Evolutionary conservation across 2,888 invertebrate species (phyloP).

Genomic region (Chrysomela aeneicollis): DNA sequence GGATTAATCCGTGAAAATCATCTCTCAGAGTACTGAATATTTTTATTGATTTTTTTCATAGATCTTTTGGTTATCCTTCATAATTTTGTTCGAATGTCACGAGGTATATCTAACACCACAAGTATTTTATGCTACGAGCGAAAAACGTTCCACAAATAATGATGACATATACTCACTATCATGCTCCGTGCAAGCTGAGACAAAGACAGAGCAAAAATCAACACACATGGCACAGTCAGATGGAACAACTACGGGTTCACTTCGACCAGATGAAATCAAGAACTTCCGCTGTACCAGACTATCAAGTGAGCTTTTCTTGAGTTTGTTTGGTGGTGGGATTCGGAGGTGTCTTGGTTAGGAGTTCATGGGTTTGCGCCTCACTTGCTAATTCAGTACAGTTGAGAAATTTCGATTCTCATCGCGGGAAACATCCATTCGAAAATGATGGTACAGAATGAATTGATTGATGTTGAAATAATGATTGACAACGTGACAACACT

Average conservation of each 20-base stretch:
- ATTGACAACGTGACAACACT: slow-evolving; percentile 33
- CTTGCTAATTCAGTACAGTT: no score
- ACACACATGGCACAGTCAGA: slow-evolving; percentile 57
- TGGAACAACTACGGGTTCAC: slow-evolving; percentile 53
- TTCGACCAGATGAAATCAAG: neutral
- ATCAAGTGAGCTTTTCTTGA: no score
- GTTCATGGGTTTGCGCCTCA: no score
- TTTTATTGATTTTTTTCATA: no score
- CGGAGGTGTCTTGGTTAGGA: no score
- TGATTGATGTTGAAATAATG: slow-evolving; percentile 13
- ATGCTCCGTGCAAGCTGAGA: slow-evolving; percentile 88
- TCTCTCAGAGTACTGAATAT: no score
- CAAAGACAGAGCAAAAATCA: slow-evolving; percentile 72
- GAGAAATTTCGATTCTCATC: no score
- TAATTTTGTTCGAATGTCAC: no score
- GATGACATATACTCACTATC: slow-evolving; percentile 77
- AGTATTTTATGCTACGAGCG: neutral
- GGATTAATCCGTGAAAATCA: no score
- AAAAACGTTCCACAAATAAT: neutral
- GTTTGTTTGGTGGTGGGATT: no score
- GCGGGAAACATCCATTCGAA: neutral
- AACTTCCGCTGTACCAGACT: no score
- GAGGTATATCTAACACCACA: neutral
- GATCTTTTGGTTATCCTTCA: no score
- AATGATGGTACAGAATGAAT: slow-evolving; percentile 33